phyloP scores from a whole-genome alignment of 1,140 invertebrate genomes.

The Apis dorsata region DNA sequence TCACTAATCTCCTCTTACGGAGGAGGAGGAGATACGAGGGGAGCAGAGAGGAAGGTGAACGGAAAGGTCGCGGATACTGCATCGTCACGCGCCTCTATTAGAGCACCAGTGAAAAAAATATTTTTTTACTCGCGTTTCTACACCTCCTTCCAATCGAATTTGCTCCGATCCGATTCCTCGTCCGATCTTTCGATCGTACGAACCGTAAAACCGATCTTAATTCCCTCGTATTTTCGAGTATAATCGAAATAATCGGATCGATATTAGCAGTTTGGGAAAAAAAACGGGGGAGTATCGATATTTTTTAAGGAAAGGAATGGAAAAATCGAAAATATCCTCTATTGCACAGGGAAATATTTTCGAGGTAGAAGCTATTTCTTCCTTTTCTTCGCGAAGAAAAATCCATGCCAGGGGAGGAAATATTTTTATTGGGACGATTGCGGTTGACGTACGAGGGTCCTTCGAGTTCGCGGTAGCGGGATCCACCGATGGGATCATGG shows the following conservation, averaged over 20 bases:
- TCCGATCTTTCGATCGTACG: not conserved
- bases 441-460: slow-evolving; percentile 51
- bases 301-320: not conserved
- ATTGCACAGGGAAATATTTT: slow-evolving; percentile 15
- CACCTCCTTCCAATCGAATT: not conserved
- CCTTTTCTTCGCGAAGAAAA: slow-evolving; percentile 32
- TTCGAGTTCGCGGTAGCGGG: slow-evolving; percentile 36
- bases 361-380: slow-evolving; percentile 20
- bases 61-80: slow-evolving; percentile 67
- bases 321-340: not conserved
- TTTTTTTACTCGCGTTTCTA: slow-evolving; percentile 52
- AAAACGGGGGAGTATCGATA: too few species aligned
- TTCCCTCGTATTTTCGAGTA: too few species aligned
- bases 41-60: slow-evolving; percentile 37
- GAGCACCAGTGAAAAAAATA: slow-evolving; percentile 32
- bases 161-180: not conserved
- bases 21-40: not conserved
- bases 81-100: slow-evolving; percentile 72
- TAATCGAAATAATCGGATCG: not conserved
- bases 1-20: not conserved
- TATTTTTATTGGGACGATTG: slow-evolving; percentile 66
- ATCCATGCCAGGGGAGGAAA: slow-evolving; percentile 46
- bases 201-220: too few species aligned
- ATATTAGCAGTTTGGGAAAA: too few species aligned
- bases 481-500: slow-evolving; percentile 46